phyloP scores from a whole-genome alignment of 2,888 invertebrate species.

The Blomia tropicalis region DNA sequence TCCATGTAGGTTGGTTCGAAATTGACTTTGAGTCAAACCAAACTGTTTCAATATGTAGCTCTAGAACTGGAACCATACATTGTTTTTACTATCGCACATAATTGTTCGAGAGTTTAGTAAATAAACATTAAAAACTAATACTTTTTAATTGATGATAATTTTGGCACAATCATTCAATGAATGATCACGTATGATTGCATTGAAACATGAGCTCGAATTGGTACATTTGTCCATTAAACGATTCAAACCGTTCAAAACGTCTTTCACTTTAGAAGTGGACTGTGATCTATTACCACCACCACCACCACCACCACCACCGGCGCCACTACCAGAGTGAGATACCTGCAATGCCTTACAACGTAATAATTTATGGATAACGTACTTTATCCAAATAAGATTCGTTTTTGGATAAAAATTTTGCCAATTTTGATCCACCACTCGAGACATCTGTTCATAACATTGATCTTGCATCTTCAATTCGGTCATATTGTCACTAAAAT shows the following conservation, averaged over 20 bases:
- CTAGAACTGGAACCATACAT: too few relatives aligned
- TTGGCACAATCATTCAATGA: neutral
- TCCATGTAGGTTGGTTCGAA: too few relatives aligned
- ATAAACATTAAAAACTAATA: too few relatives aligned
- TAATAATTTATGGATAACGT: slow-evolving; percentile 5
- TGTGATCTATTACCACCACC: neutral
- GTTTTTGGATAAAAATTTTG: slow-evolving; percentile 16
- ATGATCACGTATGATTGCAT: neutral
- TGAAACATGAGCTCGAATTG: neutral
- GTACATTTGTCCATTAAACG: slow-evolving; percentile 5
- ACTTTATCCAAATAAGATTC: slow-evolving; percentile 10
- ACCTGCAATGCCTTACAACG: neutral
- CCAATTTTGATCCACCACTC: neutral
- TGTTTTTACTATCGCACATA: too few relatives aligned
- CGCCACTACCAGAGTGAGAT: neutral
- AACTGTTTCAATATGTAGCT: too few relatives aligned
- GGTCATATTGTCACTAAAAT: neutral
- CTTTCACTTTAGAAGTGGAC: neutral
- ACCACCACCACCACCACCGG: neutral
- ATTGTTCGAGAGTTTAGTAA: too few relatives aligned
- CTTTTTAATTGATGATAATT: neutral
- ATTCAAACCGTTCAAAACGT: neutral
- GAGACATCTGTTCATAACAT: slow-evolving; percentile 9
- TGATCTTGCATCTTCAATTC: slow-evolving; percentile 1
- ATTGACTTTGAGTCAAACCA: too few relatives aligned